A percentile compares a stretch with the other conserved stretches of the same genome.
Conservation (phyloP, 2,888 invertebrate species). For the Clusia tigrina region DNA sequence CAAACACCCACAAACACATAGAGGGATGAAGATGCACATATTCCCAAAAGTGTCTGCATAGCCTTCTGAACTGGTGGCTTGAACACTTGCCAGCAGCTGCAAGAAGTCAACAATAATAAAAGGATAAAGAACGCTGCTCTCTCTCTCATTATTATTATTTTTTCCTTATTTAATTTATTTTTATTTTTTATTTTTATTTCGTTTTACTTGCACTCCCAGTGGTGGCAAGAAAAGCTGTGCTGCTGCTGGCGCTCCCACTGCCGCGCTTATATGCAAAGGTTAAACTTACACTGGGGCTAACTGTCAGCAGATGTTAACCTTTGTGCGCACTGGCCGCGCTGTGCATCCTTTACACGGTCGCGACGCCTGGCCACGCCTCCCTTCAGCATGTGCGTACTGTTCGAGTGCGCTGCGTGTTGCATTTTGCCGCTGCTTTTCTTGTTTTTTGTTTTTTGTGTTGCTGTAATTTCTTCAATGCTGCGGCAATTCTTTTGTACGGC, state of each 20-base stretch:
- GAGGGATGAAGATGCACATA: neutral
- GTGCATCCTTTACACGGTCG: neutral
- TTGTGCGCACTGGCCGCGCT: neutral
- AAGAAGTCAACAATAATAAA: constrained; percentile 5
- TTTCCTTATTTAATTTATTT: no score
- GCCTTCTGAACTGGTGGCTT: neutral
- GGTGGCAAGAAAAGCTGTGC: neutral
- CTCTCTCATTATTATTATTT: neutral
- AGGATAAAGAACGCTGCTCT: constrained; percentile 1
- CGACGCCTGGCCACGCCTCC: neutral
- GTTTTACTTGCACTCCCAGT: no score
- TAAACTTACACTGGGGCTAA: constrained; percentile 6
- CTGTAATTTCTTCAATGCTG: no score
- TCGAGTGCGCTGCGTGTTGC: neutral
- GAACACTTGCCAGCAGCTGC: neutral
- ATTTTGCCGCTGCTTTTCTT: constrained; percentile 4
- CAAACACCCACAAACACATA: no score
- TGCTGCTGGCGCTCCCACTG: no score
- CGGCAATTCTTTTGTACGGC: constrained; percentile 1
- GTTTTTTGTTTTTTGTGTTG: neutral
- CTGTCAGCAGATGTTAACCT: constrained; percentile 7
- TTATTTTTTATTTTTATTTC: neutral
- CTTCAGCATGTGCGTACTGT: no score
- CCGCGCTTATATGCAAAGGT: no score
- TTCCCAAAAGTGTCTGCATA: neutral